These are phyloP conservation scores for Eulemur mongoz DNA, from an alignment of 2,797 vertebrate species.

Conservation along the genomic window DNA sequence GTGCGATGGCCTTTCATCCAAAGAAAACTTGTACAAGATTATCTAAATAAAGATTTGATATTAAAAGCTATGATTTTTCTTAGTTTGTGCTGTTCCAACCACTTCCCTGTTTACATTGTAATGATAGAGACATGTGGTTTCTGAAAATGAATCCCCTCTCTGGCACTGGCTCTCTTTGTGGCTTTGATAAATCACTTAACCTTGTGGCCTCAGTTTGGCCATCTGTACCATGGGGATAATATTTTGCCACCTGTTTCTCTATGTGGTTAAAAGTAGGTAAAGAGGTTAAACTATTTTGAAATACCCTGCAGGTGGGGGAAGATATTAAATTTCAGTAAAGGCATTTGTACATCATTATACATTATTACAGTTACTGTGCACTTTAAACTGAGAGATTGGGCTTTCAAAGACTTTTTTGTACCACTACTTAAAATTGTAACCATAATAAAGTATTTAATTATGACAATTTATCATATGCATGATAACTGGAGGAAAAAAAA, in stretches of 20 bases:
- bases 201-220: constrained; percentile 43
- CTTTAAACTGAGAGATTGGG: neutral
- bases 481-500: neutral
- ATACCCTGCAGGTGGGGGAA: neutral
- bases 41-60: neutral
- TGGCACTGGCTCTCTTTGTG: neutral
- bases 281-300: constrained; percentile 18
- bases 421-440: constrained; percentile 23
- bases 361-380: neutral
- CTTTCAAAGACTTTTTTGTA: constrained; percentile 41
- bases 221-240: neutral
- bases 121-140: neutral
- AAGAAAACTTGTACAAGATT: neutral
- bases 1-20: neutral
- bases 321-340: neutral
- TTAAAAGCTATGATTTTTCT: neutral
- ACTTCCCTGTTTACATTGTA: neutral
- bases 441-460: constrained; percentile 18
- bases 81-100: neutral
- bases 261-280: constrained; percentile 23
- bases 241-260: neutral
- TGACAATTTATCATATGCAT: constrained; percentile 17
- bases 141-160: neutral
- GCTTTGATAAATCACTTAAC: constrained; percentile 50
- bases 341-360: neutral